Evolutionary conservation across 2,113 vertebrate species (phyloP).

Genomic region (Cephalopterus ornatus): DNA sequence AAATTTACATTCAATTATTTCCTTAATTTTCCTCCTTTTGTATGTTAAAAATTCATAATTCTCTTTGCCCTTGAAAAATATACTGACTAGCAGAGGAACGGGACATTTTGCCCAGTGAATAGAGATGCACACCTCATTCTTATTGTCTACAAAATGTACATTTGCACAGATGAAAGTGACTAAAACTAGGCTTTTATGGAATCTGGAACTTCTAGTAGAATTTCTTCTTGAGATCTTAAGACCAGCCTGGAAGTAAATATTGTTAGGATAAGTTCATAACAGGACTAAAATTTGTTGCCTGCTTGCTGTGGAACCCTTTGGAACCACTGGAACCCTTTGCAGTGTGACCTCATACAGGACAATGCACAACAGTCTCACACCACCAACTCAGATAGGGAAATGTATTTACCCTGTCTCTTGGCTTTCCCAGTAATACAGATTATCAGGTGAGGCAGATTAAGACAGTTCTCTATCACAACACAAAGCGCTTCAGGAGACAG

Average conservation of each 20-base stretch:
- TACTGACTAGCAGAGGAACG: not conserved
- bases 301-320: not conserved
- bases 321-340: not conserved
- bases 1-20: not conserved
- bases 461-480: not conserved
- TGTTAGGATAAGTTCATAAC: not conserved
- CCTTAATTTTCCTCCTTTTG: not conserved
- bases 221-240: not conserved
- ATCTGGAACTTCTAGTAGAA: not conserved
- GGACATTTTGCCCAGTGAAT: not conserved
- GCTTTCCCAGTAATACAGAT: not conserved
- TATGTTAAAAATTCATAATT: not conserved
- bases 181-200: not conserved
- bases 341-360: not conserved
- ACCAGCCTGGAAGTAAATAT: not conserved
- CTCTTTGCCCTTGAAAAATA: not conserved
- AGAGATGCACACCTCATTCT: not conserved
- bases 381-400: not conserved
- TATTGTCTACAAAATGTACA: not conserved
- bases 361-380: not conserved
- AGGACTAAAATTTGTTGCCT: not conserved
- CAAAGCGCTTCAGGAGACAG: not conserved
- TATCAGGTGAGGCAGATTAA: not conserved
- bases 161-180: not conserved
- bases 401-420: not conserved